Percentiles rank a stretch among this genome's conserved stretches.
Evolutionary conservation across 2,113 vertebrate species (phyloP).

Genomic region (Polyodon spathula): DNA sequence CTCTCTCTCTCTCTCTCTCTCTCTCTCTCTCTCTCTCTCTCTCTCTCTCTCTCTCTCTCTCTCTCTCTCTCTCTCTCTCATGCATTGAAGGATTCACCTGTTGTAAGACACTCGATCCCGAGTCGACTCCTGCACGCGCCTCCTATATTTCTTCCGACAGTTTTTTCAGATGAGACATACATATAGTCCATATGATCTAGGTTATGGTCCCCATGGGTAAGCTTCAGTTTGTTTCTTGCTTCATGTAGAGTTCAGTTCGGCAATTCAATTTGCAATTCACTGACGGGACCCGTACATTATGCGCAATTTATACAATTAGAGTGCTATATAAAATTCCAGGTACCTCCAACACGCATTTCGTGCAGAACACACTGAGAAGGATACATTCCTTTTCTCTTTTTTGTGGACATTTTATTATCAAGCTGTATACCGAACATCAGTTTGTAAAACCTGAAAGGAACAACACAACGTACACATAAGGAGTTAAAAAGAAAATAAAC

Average conservation of each 20-base stretch:
- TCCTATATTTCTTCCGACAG: slow-evolving; percentile 17
- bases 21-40: too few relatives aligned
- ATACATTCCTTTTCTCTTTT: too few relatives aligned
- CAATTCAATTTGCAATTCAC: slow-evolving; percentile 7
- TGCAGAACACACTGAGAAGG: too few relatives aligned
- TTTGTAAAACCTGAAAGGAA: too few relatives aligned
- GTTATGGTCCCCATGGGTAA: slow-evolving; percentile 21
- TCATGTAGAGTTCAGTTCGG: slow-evolving; percentile 14
- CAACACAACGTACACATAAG: too few relatives aligned
- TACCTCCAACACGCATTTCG: background rate
- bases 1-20: too few relatives aligned
- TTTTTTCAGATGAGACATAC: slow-evolving; percentile 14
- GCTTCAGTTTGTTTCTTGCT: slow-evolving; percentile 18
- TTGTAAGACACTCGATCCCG: slow-evolving; percentile 41
- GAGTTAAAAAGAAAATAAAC: too few relatives aligned
- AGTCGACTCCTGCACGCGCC: slow-evolving; percentile 33
- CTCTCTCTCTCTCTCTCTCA: too few relatives aligned
- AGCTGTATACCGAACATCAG: too few relatives aligned
- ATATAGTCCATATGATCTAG: slow-evolving; percentile 21
- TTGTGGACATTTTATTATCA: too few relatives aligned
- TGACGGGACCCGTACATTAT: slow-evolving; percentile 15
- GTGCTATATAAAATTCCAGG: background rate
- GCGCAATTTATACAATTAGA: slow-evolving; percentile 4
- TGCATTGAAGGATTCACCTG: slow-evolving; percentile 49
- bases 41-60: too few relatives aligned